Percentiles rank a stretch among this genome's conserved stretches.
phyloP scores from a whole-genome alignment of 2,888 invertebrate species.

The Labia minor region DNA sequence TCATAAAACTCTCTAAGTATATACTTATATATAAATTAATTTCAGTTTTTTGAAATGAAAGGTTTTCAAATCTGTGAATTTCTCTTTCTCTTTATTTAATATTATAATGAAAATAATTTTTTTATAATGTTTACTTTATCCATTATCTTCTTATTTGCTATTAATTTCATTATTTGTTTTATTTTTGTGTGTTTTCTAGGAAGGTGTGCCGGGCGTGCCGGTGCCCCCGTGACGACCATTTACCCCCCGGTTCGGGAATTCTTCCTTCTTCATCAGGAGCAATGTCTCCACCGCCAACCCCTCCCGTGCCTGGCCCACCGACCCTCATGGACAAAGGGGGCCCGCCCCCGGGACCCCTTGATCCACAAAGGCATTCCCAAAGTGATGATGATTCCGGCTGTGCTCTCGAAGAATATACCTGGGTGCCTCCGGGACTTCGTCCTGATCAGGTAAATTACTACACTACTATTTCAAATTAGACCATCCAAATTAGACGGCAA shows the following conservation, averaged over 20 bases:
- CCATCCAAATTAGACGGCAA: too few species aligned
- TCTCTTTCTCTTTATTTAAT: too few species aligned
- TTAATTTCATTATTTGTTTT: too few species aligned
- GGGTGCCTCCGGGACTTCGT: slow-evolving; percentile 92
- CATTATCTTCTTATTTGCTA: too few species aligned
- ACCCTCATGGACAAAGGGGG: slow-evolving; percentile 35
- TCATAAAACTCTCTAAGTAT: too few species aligned
- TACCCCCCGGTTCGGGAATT: slow-evolving; percentile 38
- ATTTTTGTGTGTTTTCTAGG: slow-evolving; percentile 46
- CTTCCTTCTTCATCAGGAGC: slow-evolving; percentile 25
- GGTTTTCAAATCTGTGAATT: too few species aligned
- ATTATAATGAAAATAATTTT: too few species aligned
- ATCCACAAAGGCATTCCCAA: slow-evolving; percentile 76
- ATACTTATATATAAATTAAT: too few species aligned
- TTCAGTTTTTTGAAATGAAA: too few species aligned
- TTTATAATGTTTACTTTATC: too few species aligned
- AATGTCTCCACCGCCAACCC: slow-evolving; percentile 33
- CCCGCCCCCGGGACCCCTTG: slow-evolving; percentile 41
- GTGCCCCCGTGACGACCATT: slow-evolving; percentile 46
- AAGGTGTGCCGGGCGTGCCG: slow-evolving; percentile 77
- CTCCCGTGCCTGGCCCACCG: slow-evolving; percentile 36
- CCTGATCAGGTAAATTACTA: slow-evolving; percentile 79
- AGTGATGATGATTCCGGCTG: slow-evolving; percentile 97
- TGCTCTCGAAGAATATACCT: slow-evolving; percentile 94
- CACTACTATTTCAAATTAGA: too few species aligned